These are phyloP conservation scores for Cynopterus sphinx DNA, from an alignment of 2,797 vertebrate species.

Conservation along the genomic window DNA sequence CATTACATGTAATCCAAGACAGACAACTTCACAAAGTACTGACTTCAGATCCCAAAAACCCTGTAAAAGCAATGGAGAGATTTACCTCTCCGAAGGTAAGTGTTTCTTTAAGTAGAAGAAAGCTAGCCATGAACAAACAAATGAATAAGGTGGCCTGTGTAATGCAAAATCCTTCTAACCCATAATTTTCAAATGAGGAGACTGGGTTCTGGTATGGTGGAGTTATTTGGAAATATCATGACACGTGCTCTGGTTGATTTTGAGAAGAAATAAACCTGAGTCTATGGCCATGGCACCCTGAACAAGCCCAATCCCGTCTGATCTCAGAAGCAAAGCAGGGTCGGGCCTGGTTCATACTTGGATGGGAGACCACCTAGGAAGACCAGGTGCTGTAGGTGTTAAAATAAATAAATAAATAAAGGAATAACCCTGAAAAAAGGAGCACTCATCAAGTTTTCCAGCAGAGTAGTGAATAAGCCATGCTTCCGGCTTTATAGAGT, in stretches of 20 bases:
- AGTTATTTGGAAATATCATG: background rate
- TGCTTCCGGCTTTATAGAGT: background rate
- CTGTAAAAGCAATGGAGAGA: background rate
- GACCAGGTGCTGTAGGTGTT: too few relatives aligned
- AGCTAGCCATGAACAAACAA: background rate
- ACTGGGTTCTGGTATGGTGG: background rate
- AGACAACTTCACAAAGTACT: background rate
- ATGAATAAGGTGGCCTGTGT: background rate
- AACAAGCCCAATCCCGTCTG: too few relatives aligned
- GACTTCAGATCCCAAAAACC: slow-evolving; percentile 9
- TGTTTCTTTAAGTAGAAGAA: background rate
- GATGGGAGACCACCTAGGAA: too few relatives aligned
- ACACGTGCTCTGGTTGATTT: background rate
- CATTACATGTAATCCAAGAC: background rate
- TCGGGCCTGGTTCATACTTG: too few relatives aligned
- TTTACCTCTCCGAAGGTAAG: background rate
- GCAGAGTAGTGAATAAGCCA: background rate
- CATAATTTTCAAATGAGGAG: background rate
- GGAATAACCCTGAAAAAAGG: background rate
- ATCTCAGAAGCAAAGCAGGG: too few relatives aligned
- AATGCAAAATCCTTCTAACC: background rate
- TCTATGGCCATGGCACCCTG: background rate
- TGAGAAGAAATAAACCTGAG: background rate
- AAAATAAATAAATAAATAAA: background rate
- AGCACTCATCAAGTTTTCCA: background rate